Base-by-base conservation (phyloP, 1,140 invertebrate species). In the Cydia pomonella region DNA sequence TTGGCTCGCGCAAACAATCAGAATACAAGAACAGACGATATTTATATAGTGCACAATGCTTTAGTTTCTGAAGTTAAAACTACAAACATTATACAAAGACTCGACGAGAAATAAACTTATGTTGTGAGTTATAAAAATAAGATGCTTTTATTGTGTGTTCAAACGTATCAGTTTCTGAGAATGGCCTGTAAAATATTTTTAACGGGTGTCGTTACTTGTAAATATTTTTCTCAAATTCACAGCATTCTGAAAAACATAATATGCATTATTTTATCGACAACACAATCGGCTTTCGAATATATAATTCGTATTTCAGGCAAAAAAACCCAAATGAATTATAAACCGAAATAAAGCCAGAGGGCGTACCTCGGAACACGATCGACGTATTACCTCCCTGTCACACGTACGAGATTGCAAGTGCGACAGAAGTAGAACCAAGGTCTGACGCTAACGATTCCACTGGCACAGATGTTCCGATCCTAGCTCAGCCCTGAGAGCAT, bases 141-240 rank as follows among this genome's bases (percentile, higher is more conserved):
- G 50, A 53, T 53, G 50, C 41, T 18, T 53, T 53, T 53, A 53
- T 53, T 53, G 50, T 53, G 50, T 53, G 50, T 53, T 53, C 5
- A 53, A 53, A 18, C 18, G n/a, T 53, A 44, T 44, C 41, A 44
- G 50, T 18, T 53, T 3, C 3, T 6, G 50, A 53, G n/a, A 53
- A 53, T 53, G 50, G 50, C n/a, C 16, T 53, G 50, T 53, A 53
- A 53, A 53, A 53, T 53, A 53, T 18, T n/a, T 50, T 53, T 18
- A 53, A 53, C n/a, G 6, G n/a, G 7, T 9, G 50, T 53, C 50
- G 16, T 53, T 50, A 50, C 47, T 50, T 50, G 50, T n/a, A 53
- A 53, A 50, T 50, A n/a, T 50, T 16, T 50, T n/a, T 16, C n/a
- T 50, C 1, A 18, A 50, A 41, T 41, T 41, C 38, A 10, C 13